phyloP scores from a whole-genome alignment of 1,140 invertebrate species.

The Neuroterus valhalla region DNA sequence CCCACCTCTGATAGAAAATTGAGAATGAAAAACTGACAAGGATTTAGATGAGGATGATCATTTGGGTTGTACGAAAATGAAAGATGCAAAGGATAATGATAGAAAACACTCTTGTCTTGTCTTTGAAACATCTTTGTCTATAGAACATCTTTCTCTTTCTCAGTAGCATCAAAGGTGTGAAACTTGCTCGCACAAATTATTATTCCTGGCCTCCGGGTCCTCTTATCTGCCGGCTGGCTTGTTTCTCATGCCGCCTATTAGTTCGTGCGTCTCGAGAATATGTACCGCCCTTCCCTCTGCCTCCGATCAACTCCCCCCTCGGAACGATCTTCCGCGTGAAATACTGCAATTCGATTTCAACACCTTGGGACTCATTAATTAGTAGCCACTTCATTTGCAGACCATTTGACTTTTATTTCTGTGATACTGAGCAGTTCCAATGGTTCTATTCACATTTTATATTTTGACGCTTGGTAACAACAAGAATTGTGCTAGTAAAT shows the following conservation, averaged over 20 bases:
- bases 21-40: not conserved
- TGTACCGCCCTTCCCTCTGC: slow-evolving; percentile 41
- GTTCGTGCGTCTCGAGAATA: slow-evolving; percentile 61
- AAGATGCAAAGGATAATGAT: too few relatives aligned
- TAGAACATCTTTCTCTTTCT: not conserved
- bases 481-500: too few relatives aligned
- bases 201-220: slow-evolving; percentile 44
- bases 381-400: slow-evolving; percentile 49
- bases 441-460: too few relatives aligned
- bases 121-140: not conserved
- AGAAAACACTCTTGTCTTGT: not conserved
- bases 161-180: not conserved
- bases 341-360: slow-evolving; percentile 70
- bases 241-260: slow-evolving; percentile 69
- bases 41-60: not conserved
- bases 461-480: too few relatives aligned
- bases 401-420: not conserved
- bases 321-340: slow-evolving; percentile 56
- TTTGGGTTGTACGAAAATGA: not conserved
- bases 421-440: too few relatives aligned
- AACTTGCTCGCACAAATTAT: slow-evolving; percentile 55
- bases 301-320: slow-evolving; percentile 6
- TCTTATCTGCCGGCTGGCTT: slow-evolving; percentile 65
- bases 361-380: slow-evolving; percentile 68
- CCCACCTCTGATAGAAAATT: not conserved